These are phyloP conservation scores for Hymenopus coronatus DNA, from an alignment of 2,888 invertebrate genomes.

Conservation along the genomic window DNA sequence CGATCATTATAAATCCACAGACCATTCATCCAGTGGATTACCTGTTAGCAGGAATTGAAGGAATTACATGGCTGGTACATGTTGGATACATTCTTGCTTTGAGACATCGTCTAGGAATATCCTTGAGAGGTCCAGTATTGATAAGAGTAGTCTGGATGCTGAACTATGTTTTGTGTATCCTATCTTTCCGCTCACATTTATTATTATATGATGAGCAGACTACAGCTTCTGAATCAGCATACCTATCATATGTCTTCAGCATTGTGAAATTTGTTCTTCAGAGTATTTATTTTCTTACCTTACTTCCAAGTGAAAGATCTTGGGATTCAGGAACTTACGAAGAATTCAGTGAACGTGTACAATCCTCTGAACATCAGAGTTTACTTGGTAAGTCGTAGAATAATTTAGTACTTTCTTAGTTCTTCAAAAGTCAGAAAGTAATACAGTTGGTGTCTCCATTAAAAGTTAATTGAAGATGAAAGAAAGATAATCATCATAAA, in stretches of 20 bases:
- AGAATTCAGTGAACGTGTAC: constrained; percentile 33
- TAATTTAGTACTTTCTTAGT: no score
- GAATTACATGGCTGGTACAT: constrained; percentile 79
- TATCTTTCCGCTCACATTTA: constrained; percentile 67
- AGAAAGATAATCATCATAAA: no score
- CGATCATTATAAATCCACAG: constrained; percentile 40
- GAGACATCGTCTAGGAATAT: constrained; percentile 51
- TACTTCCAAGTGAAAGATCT: constrained; percentile 62
- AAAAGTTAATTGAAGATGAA: no score
- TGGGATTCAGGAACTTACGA: constrained; percentile 45
- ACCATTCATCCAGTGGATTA: constrained; percentile 61
- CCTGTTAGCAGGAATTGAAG: constrained; percentile 66
- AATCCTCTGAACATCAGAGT: constrained; percentile 28
- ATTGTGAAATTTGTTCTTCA: constrained; percentile 63
- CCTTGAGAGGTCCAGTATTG: constrained; percentile 70
- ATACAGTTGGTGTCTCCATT: no score
- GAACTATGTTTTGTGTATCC: constrained; percentile 62
- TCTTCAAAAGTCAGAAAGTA: no score
- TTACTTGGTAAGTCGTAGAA: constrained; percentile 23
- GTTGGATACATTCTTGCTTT: constrained; percentile 69
- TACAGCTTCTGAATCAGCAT: constrained; percentile 33
- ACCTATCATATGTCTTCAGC: constrained; percentile 53
- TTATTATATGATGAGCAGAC: constrained; percentile 38
- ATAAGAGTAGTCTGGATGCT: constrained; percentile 68
- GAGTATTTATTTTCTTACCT: constrained; percentile 64